Conservation (phyloP, 2,888 invertebrate genomes). For the Tipula confusa region DNA sequence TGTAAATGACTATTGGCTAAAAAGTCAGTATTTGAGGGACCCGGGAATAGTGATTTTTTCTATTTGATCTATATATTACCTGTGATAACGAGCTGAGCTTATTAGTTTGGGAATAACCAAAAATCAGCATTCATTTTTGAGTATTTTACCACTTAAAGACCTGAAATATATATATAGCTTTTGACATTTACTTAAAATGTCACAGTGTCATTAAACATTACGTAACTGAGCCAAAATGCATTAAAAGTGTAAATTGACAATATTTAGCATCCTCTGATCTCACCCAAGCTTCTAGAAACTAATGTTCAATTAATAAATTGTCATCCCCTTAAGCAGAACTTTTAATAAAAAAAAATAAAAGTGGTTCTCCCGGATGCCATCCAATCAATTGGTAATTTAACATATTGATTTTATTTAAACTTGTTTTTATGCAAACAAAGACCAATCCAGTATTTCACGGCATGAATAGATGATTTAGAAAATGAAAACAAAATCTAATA, state of each 20-base stretch:
- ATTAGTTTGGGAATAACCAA: too few relatives aligned
- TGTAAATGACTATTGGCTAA: too few relatives aligned
- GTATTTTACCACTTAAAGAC: too few relatives aligned
- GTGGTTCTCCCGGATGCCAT: neutral
- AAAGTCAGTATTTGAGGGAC: too few relatives aligned
- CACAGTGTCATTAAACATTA: too few relatives aligned
- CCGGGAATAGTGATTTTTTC: too few relatives aligned
- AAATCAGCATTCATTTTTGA: too few relatives aligned
- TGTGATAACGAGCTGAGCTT: too few relatives aligned
- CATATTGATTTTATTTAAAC: neutral
- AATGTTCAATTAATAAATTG: neutral
- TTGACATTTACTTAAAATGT: too few relatives aligned
- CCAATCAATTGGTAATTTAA: neutral
- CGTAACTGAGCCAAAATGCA: too few relatives aligned
- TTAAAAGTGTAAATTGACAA: neutral
- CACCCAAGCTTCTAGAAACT: neutral
- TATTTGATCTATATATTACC: too few relatives aligned
- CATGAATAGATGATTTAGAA: neutral
- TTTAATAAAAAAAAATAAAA: neutral
- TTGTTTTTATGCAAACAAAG: neutral
- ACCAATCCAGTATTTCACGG: neutral
- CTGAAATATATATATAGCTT: too few relatives aligned
- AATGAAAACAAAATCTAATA: neutral
- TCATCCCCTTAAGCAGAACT: neutral
- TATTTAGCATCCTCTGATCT: neutral